Conservation (phyloP, 1,140 invertebrate genomes). For the Pissodes strobi region DNA sequence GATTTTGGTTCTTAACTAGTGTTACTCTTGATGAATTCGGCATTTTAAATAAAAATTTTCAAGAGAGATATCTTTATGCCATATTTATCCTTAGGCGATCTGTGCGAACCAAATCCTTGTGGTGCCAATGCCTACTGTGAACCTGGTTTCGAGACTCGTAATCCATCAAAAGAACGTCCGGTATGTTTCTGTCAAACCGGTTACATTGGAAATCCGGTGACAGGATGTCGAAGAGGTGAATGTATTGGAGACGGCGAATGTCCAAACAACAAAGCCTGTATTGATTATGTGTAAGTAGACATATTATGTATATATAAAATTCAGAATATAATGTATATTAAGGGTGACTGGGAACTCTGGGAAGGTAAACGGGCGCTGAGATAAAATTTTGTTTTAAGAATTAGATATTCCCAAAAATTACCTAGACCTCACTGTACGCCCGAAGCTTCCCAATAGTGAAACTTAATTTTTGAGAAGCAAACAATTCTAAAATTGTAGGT, state of each 20-base stretch:
- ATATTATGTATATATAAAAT: not conserved
- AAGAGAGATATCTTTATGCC: too few relatives aligned
- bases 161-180: slow-evolving; percentile 71
- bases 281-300: slow-evolving; percentile 63
- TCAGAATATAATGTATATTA: not conserved
- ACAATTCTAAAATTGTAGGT: too few relatives aligned
- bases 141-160: slow-evolving; percentile 78
- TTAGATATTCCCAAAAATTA: too few relatives aligned
- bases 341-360: too few relatives aligned
- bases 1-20: too few relatives aligned
- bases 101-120: slow-evolving; percentile 84
- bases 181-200: slow-evolving; percentile 80
- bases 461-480: too few relatives aligned
- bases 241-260: slow-evolving; percentile 76
- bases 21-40: too few relatives aligned
- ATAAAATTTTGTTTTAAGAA: too few relatives aligned
- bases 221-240: slow-evolving; percentile 73
- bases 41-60: too few relatives aligned
- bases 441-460: too few relatives aligned
- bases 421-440: too few relatives aligned
- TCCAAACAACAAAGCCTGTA: slow-evolving; percentile 71
- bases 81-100: too few relatives aligned
- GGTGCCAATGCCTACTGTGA: slow-evolving; percentile 80
- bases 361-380: not conserved
- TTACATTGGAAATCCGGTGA: slow-evolving; percentile 79